These are phyloP conservation scores for Gobius niger DNA, from an alignment of 2,113 vertebrate genomes.

Conservation along the genomic window DNA sequence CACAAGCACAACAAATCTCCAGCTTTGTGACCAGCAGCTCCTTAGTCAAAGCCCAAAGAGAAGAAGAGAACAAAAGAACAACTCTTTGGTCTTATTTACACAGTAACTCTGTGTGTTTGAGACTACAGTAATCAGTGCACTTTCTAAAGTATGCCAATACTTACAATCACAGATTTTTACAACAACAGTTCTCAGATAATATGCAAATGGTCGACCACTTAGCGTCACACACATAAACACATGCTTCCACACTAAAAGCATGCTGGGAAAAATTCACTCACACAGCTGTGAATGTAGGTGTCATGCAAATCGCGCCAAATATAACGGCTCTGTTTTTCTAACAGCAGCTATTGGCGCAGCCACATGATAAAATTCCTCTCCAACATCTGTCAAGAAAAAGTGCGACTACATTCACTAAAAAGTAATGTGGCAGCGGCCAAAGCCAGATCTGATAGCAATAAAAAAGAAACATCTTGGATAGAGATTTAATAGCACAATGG, in stretches of 20 bases:
- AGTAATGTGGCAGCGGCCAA: conserved; percentile 60
- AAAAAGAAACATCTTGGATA: conserved; percentile 13
- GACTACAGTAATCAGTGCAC: conserved; percentile 1
- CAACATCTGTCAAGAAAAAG: conserved; percentile 75
- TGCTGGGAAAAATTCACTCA: conserved; percentile 33
- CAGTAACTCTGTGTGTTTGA: conserved; percentile 35
- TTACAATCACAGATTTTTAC: conserved; percentile 2
- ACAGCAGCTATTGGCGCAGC: conserved; percentile 54
- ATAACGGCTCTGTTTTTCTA: conserved; percentile 53
- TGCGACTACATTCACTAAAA: conserved; percentile 66
- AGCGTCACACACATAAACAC: conserved; percentile 12
- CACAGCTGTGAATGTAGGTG: conserved; percentile 55
- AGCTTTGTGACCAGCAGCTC: too few relatives aligned
- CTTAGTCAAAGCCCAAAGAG: too few relatives aligned
- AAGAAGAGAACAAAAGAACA: conserved; percentile 18
- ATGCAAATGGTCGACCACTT: conserved; percentile 5
- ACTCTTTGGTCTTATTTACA: conserved; percentile 30
- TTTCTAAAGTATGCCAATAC: background rate
- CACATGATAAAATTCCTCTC: conserved; percentile 66
- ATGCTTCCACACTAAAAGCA: conserved; percentile 25
- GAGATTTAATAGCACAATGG: conserved; percentile 17
- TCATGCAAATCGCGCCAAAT: conserved; percentile 54
- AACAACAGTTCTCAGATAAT: conserved; percentile 1
- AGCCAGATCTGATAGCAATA: conserved; percentile 71
- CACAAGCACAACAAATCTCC: too few relatives aligned